Evolutionary conservation across 2,797 vertebrate species (phyloP), one percentile per base, ranked within the genome.

Genomic region (Graptemys geographica): DNA sequence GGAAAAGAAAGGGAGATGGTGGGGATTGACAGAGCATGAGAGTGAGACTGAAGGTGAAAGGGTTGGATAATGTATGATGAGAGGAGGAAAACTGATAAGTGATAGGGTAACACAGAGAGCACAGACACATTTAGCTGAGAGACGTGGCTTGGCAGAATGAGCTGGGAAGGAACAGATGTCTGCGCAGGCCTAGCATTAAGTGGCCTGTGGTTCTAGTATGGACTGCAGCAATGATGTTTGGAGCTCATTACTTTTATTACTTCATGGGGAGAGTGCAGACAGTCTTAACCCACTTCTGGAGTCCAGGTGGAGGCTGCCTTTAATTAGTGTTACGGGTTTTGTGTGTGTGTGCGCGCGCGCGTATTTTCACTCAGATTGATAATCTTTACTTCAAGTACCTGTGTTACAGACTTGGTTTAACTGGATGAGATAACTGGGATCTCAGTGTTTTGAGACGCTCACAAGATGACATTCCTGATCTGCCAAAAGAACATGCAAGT

Each of bases 241-340:
- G 53, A 51, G 79, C 53, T 82, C 56, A n/a, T 28, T 51, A 6
- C 51, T 94, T 78, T 37, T 33, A 31, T 5, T 13, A 25, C 28
- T 47, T 78, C 0, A 0, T 9, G 49, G n/a, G 55, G 47, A 81
- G 47, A 83, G 8, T n/a, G 76, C 44, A 59, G 0, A 19, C 62
- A 62, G 59, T 62, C 49, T 44, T 47, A 44, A 2, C 8, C 80
- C 72, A 7, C 23, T 62, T 62, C 59, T 62, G 6, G 31, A 33
- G 31, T 62, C 59, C 31, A 18, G 28, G 4, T 0, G 2, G 21
- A 74, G 37, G 69, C 69, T 27, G 19, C 37, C 69, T 74, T 74
- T 74, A 41, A 44, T 74, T 37, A 41, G 69, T 41, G n/a, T 25
- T 74, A 41, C 78, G 55, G 57, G 18, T 86, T 83, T 11, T 37